Evolutionary conservation across 2,113 vertebrate species (phyloP).

Genomic region (Heliornis fulica): DNA sequence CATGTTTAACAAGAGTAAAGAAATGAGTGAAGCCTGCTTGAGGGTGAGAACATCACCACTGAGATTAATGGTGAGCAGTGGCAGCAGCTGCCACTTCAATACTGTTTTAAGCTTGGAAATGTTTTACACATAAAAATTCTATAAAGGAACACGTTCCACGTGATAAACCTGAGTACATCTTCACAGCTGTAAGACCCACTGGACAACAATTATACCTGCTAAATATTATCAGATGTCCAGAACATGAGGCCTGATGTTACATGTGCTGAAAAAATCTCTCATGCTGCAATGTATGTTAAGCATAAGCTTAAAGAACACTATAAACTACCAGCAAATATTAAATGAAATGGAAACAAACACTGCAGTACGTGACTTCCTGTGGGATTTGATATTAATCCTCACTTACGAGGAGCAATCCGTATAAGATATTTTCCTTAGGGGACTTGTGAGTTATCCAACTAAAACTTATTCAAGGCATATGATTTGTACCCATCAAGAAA

Average conservation of each 20-base stretch:
- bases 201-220: not conserved
- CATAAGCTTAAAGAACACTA: slow-evolving; percentile 31
- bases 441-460: slow-evolving; percentile 38
- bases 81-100: not conserved
- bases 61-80: not conserved
- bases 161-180: not conserved
- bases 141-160: not conserved
- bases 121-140: not conserved
- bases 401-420: slow-evolving; percentile 53
- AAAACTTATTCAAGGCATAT: slow-evolving; percentile 50
- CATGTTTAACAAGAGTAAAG: not conserved
- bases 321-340: slow-evolving; percentile 63
- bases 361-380: slow-evolving; percentile 53
- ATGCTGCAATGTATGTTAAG: not conserved
- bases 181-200: not conserved
- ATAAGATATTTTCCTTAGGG: slow-evolving; percentile 57
- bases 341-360: slow-evolving; percentile 57
- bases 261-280: slow-evolving; percentile 22
- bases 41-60: not conserved
- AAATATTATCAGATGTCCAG: not conserved
- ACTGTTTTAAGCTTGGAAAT: not conserved
- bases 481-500: slow-evolving; percentile 28
- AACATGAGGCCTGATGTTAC: not conserved
- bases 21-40: not conserved
- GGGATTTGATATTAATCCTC: slow-evolving; percentile 63